Conservation (phyloP, 2,888 invertebrate species). For the Apamea crenata region DNA sequence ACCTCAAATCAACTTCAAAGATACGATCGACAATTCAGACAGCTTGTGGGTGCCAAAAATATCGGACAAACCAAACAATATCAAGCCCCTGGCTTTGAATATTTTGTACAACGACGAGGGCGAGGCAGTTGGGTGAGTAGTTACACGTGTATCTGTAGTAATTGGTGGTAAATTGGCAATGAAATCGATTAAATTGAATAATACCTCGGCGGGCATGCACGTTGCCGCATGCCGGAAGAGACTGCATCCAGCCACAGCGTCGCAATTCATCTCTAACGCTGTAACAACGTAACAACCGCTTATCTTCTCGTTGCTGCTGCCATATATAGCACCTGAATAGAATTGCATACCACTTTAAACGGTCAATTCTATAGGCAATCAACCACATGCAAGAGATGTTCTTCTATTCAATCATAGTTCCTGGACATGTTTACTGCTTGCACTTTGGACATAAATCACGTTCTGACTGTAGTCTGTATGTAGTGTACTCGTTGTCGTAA, state of each 20-base stretch:
- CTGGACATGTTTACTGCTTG: conserved; percentile 21
- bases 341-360: conserved; percentile 41
- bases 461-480: conserved; percentile 10
- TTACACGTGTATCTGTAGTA: conserved; percentile 12
- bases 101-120: conserved; percentile 92
- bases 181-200: conserved; percentile 53
- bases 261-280: conserved; percentile 40
- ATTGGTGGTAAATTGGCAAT: conserved; percentile 23
- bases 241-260: conserved; percentile 30
- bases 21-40: conserved; percentile 95
- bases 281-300: conserved; percentile 39
- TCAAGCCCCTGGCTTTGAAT: conserved; percentile 94
- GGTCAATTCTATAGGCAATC: conserved; percentile 36
- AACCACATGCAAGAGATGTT: conserved; percentile 19
- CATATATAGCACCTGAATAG: conserved; percentile 32
- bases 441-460: conserved; percentile 33
- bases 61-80: conserved; percentile 96
- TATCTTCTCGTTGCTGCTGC: conserved; percentile 43
- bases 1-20: conserved; percentile 96
- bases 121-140: conserved; percentile 89
- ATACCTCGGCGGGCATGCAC: conserved; percentile 27
- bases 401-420: conserved; percentile 33
- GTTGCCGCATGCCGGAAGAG: conserved; percentile 45
- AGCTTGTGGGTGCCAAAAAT: conserved; percentile 96
- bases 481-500: not conserved